Base-by-base conservation (phyloP, 2,888 invertebrate species). In the Isoperla grammatica region DNA sequence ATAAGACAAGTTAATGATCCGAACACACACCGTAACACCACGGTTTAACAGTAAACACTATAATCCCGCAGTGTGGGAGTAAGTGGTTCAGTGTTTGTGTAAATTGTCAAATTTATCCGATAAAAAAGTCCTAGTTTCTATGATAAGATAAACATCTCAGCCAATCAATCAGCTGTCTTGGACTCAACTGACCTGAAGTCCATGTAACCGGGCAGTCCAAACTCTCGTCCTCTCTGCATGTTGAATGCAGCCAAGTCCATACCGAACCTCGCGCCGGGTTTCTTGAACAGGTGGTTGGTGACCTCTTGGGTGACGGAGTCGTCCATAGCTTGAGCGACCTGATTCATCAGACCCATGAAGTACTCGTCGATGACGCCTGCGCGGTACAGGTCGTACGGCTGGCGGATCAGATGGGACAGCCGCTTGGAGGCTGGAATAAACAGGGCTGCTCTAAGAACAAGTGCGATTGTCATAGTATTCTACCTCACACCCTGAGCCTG, bases 251-350 rank as follows among this genome's bases (percentile, higher is more conserved):
- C 93, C 69, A 95, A 78, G 74, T 95, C 94, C 84, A 94, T 85
- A 65, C 94, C 94, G 70, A 88, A 90, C 59, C 71, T 70, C 49
- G 72, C 69, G 11, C 74, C 72, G 5, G 74, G 73, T 63, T 76
- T 74, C 75, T 93, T 93, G 77, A 95, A 94, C 59, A 94, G 77
- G 75, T 93, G 92, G 76, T 94, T 94, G 39, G 94, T 94, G 1
- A 94, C 79, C 71, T 82, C 81, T 70, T 79, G 78, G 0, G 94
- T 94, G 65, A 95, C 91, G 0, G 92, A 93, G 73, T 94, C 93
- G 72, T 95, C 95, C 90, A 94, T 93, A 70, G 93, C 92, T 74
- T 94, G 93, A 1, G 94, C 92, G 19, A 93, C 92, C 78, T 95
- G 94, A 74, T 94, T 94, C 86, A 92, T 88, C 64, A 94, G 76